Conservation (phyloP, 1,140 invertebrate species). For the Lerema accius region DNA sequence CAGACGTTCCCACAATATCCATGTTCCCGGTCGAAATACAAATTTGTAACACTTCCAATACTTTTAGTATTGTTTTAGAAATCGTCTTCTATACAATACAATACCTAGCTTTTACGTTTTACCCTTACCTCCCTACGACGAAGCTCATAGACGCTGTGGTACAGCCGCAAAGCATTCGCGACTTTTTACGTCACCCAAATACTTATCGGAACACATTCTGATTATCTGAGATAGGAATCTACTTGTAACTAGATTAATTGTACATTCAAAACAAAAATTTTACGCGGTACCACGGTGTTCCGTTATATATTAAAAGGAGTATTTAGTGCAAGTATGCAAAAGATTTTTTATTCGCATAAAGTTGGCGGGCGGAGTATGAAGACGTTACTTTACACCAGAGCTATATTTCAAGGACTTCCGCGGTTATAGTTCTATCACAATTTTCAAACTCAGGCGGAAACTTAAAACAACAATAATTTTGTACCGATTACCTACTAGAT, state of each 20-base stretch:
- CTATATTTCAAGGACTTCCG: slow-evolving; percentile 10
- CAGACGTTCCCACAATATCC: slow-evolving; percentile 43
- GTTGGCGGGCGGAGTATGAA: slow-evolving; percentile 25
- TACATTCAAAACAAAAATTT: slow-evolving; percentile 3
- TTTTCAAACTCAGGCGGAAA: slow-evolving; percentile 47
- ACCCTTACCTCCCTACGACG: slow-evolving; percentile 75
- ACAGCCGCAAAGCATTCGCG: slow-evolving; percentile 61
- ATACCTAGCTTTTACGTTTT: slow-evolving; percentile 69
- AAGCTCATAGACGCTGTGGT: slow-evolving; percentile 75
- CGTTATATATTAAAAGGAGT: slow-evolving; percentile 3
- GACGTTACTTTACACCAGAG: slow-evolving; percentile 20
- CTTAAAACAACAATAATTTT: slow-evolving; percentile 44
- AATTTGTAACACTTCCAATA: slow-evolving; percentile 80
- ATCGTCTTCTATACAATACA: slow-evolving; percentile 73
- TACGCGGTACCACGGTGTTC: background rate
- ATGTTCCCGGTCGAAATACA: slow-evolving; percentile 61
- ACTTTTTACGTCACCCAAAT: slow-evolving; percentile 49
- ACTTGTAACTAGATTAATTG: slow-evolving; percentile 28
- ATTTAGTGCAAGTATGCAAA: slow-evolving; percentile 18
- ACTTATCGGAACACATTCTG: slow-evolving; percentile 66
- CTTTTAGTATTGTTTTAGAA: slow-evolving; percentile 76
- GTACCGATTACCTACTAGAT: slow-evolving; percentile 52
- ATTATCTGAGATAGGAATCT: slow-evolving; percentile 75
- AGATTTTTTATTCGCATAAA: background rate
- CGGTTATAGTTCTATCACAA: slow-evolving; percentile 22